phyloP scores from a whole-genome alignment of 2,113 vertebrate genomes.

The Zeus faber region DNA sequence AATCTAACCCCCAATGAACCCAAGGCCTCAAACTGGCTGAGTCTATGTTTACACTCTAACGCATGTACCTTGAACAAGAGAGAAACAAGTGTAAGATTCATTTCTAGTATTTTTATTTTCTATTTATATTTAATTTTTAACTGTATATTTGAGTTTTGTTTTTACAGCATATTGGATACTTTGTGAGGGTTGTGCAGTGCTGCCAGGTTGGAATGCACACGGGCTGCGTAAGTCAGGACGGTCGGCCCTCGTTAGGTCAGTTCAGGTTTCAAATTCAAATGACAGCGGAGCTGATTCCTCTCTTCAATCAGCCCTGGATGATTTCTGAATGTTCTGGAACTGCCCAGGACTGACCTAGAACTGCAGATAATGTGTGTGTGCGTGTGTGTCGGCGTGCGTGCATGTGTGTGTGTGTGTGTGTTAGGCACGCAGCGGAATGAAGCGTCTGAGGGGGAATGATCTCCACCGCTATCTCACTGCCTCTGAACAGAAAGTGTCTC shows the following conservation, averaged over 20 bases:
- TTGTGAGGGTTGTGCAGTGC: neutral
- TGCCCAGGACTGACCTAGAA: too few relatives aligned
- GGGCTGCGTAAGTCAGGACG: too few relatives aligned
- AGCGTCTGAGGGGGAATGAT: neutral
- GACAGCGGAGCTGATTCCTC: too few relatives aligned
- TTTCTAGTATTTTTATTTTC: slow-evolving; percentile 28
- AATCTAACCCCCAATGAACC: slow-evolving; percentile 47
- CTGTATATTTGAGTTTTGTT: slow-evolving; percentile 25
- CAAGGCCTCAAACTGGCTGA: slow-evolving; percentile 54
- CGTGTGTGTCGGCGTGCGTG: too few relatives aligned
- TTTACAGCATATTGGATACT: slow-evolving; percentile 18
- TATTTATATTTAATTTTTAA: slow-evolving; percentile 19
- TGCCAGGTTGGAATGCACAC: too few relatives aligned
- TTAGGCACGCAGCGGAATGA: too few relatives aligned
- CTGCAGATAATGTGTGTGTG: too few relatives aligned
- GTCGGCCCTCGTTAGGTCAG: too few relatives aligned
- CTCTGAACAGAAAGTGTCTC: slow-evolving; percentile 5
- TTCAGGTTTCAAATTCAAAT: too few relatives aligned
- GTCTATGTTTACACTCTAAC: slow-evolving; percentile 66
- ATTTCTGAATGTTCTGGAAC: too few relatives aligned
- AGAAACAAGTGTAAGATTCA: slow-evolving; percentile 13
- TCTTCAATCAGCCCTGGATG: too few relatives aligned
- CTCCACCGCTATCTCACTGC: slow-evolving; percentile 9
- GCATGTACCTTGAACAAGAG: slow-evolving; percentile 45
- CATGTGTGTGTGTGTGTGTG: too few relatives aligned